These are phyloP conservation scores for Melanotaenia maccullochi DNA, from an alignment of 2,797 vertebrate species.

Conservation along the genomic window DNA sequence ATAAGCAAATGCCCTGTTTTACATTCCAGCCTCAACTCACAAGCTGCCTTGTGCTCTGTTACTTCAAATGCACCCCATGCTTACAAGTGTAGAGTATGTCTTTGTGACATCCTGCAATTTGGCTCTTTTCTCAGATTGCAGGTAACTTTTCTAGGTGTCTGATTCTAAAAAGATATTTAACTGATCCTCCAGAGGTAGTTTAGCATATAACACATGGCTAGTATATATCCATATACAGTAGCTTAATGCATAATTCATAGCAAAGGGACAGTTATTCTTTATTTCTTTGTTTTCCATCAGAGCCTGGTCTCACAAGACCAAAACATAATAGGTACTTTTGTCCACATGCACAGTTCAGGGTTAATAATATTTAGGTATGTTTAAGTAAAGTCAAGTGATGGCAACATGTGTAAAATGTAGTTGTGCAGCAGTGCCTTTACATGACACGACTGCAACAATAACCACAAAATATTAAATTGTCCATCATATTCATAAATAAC, in stretches of 20 bases:
- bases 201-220: background rate
- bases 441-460: background rate
- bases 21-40: conserved; percentile 53
- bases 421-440: background rate
- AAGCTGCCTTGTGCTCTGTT: conserved; percentile 27
- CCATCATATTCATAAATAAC: no score
- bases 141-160: conserved; percentile 29
- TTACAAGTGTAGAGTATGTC: conserved; percentile 23
- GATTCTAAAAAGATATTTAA: conserved; percentile 20
- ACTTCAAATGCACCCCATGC: conserved; percentile 33
- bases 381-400: no score
- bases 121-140: conserved; percentile 36
- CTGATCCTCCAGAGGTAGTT: background rate
- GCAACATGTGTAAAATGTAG: background rate
- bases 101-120: conserved; percentile 43
- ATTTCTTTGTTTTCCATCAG: no score
- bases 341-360: no score
- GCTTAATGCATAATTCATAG: background rate
- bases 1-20: conserved; percentile 62
- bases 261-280: no score
- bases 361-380: no score
- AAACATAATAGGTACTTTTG: no score
- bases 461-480: background rate
- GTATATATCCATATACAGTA: background rate
- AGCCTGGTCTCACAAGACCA: no score